Percentiles rank a stretch among this genome's conserved stretches.
Evolutionary conservation across 2,113 vertebrate species (phyloP).

Genomic region (Poeciliopsis prolifica): DNA sequence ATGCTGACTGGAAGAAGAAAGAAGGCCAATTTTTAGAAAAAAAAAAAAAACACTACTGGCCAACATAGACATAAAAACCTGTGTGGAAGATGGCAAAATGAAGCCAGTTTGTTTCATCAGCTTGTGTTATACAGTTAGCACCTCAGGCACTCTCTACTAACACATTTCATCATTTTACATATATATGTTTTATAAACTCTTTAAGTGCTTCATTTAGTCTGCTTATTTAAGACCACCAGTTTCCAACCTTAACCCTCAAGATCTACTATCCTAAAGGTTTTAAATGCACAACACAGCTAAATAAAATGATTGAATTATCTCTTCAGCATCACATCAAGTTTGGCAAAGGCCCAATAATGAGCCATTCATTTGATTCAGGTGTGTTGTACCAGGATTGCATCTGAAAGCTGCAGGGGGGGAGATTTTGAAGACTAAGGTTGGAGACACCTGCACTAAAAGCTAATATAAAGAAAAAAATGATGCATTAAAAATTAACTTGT

Average conservation of each 20-base stretch:
- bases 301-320: too few species aligned
- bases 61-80: slow-evolving; percentile 39
- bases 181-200: not conserved
- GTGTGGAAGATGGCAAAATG: slow-evolving; percentile 27
- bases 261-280: too few species aligned
- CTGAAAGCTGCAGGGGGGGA: too few species aligned
- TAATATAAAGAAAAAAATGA: not conserved
- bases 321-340: too few species aligned
- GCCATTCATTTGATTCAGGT: too few species aligned
- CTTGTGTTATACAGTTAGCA: not conserved
- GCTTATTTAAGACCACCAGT: not conserved
- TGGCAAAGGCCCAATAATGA: too few species aligned
- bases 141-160: not conserved
- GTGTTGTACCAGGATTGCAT: too few species aligned
- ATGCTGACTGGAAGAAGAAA: slow-evolving; percentile 36
- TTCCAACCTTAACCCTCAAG: too few species aligned
- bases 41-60: slow-evolving; percentile 20
- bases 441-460: too few species aligned
- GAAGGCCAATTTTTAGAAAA: slow-evolving; percentile 48
- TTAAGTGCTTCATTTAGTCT: not conserved
- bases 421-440: too few species aligned
- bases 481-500: not conserved
- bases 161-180: not conserved
- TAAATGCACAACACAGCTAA: too few species aligned
- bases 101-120: not conserved